Base-by-base conservation (phyloP, 2,113 vertebrate genomes). In the Lepus europaeus region DNA sequence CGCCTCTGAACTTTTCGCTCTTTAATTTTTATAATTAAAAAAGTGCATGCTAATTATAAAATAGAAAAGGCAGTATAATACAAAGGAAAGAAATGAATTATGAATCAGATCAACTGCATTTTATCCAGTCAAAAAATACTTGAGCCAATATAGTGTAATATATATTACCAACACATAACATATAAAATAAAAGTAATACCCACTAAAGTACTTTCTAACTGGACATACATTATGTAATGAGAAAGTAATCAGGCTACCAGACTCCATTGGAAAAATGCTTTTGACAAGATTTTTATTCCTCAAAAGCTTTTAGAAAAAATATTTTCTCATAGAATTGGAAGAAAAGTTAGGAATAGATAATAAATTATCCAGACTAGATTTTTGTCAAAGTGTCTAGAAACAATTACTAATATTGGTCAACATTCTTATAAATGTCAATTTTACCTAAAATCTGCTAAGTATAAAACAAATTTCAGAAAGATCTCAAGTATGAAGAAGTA, bases 291-390 rank as follows among this genome's bases (percentile, higher is more conserved):
- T 86, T 89, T 45, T 74, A 89, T 86, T 22, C 19, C 36, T 3
- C 14, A 53, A 94, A 80, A 63, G 20, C 31, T 96, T 16, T 61
- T 76, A 33, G 56, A n/a, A 80, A 89, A 68, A 45, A 78, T 13
- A 80, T 79, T 61, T 88, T 73, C 95, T 91, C 8, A 33, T 56
- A 51, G 61, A 85, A 85, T 51, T 53, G 8, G 89, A 89, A 81
- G 89, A 72, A 69, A 96, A 93, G 51, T 36, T 70, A 68, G 17
- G 66, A 87, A 69, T 19, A 94, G 76, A 69, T 17, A 92, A 87
- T 33, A 83, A 56, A 87, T 89, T 80, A 79, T 79, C 17, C 63
- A 76, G 19, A n/a, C 19, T 56, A 17, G 61, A 77, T 53, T 33
- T 77, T 56, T 39, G 33, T 77, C 23, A 78, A 77, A 87, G 73